Conservation (phyloP, 1,140 invertebrate genomes). For the Globodera ellingtonae region DNA sequence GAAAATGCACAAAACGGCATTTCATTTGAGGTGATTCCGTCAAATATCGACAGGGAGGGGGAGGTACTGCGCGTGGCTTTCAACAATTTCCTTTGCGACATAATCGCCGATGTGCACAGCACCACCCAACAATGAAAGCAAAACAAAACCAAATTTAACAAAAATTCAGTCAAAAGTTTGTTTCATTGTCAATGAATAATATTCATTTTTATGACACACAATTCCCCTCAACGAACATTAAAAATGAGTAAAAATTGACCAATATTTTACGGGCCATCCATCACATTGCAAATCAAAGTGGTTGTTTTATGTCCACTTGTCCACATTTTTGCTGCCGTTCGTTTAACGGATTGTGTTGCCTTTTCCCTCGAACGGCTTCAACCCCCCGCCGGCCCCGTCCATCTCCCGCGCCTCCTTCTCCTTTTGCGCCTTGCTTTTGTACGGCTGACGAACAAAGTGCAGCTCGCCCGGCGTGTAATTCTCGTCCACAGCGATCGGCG, state of each 20-base stretch:
- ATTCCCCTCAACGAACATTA: not conserved
- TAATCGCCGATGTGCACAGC: conserved; percentile 38
- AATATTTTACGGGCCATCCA: conserved; percentile 9
- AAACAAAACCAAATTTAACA: not conserved
- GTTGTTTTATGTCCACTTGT: not conserved
- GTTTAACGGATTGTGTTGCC: conserved; percentile 23
- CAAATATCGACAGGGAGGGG: conserved; percentile 49
- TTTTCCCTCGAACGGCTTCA: conserved; percentile 27
- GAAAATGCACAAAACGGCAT: not conserved
- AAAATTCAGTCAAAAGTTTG: not conserved
- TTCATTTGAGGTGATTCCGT: conserved; percentile 33
- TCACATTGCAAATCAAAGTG: conserved; percentile 8
- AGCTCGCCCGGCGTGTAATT: conserved; percentile 50
- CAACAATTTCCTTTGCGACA: conserved; percentile 51
- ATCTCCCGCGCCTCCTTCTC: conserved; percentile 30
- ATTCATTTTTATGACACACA: not conserved
- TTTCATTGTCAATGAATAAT: not conserved
- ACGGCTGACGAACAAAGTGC: conserved; percentile 57
- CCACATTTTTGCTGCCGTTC: not conserved
- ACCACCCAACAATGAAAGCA: not conserved
- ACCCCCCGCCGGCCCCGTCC: not conserved
- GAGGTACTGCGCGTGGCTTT: conserved; percentile 49
- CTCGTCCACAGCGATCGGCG: conserved; percentile 36
- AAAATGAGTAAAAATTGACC: not conserved
- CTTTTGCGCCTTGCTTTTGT: conserved; percentile 50